A percentile compares a stretch with the other conserved stretches of the same genome.
These are phyloP conservation scores for Vidua macroura DNA, from an alignment of 2,113 vertebrate genomes.

Conservation along the genomic window DNA sequence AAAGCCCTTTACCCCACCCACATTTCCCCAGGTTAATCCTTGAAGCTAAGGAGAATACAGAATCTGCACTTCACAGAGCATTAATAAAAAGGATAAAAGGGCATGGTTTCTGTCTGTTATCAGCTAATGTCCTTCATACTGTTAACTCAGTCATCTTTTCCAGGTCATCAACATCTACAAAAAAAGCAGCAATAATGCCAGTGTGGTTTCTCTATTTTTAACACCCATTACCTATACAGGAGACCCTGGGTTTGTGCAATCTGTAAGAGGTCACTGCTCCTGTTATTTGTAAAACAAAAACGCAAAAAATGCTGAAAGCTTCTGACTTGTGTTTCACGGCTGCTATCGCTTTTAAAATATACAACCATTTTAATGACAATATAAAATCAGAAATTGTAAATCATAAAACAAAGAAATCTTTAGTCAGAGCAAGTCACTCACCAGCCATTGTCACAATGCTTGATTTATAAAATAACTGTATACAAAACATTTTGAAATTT, in stretches of 20 bases:
- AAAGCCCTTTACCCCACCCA: background rate
- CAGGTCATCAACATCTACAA: background rate
- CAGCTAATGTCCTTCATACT: background rate
- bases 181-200: background rate
- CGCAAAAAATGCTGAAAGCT: background rate
- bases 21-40: background rate
- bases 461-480: background rate
- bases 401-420: background rate
- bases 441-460: background rate
- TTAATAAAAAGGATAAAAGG: background rate
- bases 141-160: background rate
- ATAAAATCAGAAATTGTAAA: background rate
- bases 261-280: background rate
- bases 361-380: background rate
- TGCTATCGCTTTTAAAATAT: background rate
- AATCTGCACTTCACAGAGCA: background rate
- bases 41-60: background rate
- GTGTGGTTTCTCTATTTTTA: background rate
- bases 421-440: background rate
- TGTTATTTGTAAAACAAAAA: background rate
- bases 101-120: background rate
- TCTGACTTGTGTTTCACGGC: background rate
- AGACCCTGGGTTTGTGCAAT: background rate
- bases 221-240: background rate
- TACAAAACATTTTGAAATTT: background rate